Evolutionary conservation across 2,113 vertebrate genomes (phyloP), one percentile per base, ranked within the genome.

Genomic region (Mesoclemmys tuberculata): DNA sequence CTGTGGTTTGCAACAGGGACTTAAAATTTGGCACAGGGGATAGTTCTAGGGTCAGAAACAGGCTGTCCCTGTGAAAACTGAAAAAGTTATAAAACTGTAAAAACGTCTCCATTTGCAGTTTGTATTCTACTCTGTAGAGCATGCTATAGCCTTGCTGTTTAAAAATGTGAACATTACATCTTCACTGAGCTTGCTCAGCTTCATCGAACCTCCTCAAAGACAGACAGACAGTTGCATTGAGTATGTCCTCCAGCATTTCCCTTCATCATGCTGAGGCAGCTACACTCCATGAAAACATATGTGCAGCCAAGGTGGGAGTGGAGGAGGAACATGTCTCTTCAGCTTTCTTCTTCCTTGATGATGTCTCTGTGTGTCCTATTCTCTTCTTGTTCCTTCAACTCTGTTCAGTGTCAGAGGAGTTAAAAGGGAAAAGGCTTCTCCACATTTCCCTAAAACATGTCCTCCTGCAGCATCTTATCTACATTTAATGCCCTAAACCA

Each of bases 321-420:
- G 64, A 46, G 29, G 48, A 89, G 2, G 38, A 97, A 92, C 93
- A 29, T 54, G 54, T 96, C 55, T 84, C 81, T 89, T 29, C 8
- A 10, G 80, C 92, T 92, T 90, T 89, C 90, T 96, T 92, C 95
- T 95, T 97, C 93, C 95, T 12, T 18, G 16, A 16, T 44, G 18
- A 55, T 46, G 79, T 61, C 91, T 77, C 13, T 88, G 51, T 77
- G 64, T 38, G n/a, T 41, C 1, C 4, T 29, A 11, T 58, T 27
- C 26, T 58, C 24, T 0, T 1, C 4, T 11, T 64, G 1, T 48
- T 87, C 55, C 16, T 35, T 71, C 38, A 41, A 9, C 75, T 86
- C 51, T 87, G 44, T 82, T 27, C 29, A 71, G 61, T 49, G 49
- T 10, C 58, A 89, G 68, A 89, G 61, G 31, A 81, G 61, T 80